phyloP scores from a whole-genome alignment of 2,797 vertebrate genomes.

The Paguma larvata region DNA sequence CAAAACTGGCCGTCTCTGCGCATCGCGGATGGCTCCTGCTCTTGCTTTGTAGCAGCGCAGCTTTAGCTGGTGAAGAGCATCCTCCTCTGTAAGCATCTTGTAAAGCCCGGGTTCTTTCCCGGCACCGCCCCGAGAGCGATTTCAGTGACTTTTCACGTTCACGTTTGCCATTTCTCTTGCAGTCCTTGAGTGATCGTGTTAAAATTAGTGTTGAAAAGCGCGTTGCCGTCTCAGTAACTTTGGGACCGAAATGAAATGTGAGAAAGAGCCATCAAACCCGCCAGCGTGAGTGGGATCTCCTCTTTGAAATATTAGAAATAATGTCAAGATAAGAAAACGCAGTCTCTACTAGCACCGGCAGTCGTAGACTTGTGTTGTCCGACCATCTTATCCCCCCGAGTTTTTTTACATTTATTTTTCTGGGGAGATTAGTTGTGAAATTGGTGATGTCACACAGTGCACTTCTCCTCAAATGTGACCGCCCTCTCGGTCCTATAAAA shows the following conservation, averaged over 20 bases:
- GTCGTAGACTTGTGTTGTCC: neutral
- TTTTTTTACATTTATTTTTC: neutral
- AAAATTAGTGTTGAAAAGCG: neutral
- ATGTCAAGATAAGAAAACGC: neutral
- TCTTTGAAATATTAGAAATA: slow-evolving; percentile 11
- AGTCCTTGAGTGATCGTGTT: neutral
- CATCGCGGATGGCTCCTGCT: neutral
- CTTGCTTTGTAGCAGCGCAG: neutral
- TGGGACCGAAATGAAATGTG: slow-evolving; percentile 31
- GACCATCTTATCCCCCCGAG: neutral
- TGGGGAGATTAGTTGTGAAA: slow-evolving; percentile 17
- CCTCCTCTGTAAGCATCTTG: neutral
- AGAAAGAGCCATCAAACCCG: neutral
- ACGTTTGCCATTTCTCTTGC: neutral
- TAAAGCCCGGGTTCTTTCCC: neutral
- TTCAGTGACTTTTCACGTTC: neutral
- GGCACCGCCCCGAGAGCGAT: no score
- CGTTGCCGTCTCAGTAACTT: slow-evolving; percentile 6
- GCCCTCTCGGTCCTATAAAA: neutral
- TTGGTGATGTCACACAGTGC: neutral
- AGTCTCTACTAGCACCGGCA: neutral
- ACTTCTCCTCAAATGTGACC: neutral
- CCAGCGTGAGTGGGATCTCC: neutral
- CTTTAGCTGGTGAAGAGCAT: neutral
- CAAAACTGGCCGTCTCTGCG: neutral